Evolutionary conservation across 2,113 vertebrate species (phyloP).

Genomic region (Asarcornis scutulata): DNA sequence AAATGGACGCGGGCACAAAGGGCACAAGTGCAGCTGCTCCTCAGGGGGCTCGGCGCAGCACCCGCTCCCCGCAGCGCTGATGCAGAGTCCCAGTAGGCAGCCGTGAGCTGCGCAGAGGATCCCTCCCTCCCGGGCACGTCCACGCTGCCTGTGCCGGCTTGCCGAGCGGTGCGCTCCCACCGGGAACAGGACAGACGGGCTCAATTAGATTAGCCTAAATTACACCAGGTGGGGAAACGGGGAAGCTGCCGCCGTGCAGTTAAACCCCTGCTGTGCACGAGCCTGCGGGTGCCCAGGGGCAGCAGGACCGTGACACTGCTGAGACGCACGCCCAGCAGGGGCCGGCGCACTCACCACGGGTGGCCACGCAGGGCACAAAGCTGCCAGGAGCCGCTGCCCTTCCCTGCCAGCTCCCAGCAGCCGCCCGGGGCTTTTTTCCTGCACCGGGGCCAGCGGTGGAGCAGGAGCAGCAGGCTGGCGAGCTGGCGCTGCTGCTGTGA

Average conservation of each 20-base stretch:
- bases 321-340: fast-evolving
- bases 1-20: background rate
- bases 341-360: background rate
- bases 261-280: background rate
- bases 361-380: background rate
- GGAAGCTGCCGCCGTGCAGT: fast-evolving
- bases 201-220: background rate
- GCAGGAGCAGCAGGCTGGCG: too few species aligned
- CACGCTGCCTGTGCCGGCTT: background rate
- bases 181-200: background rate
- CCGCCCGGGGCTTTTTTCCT: too few species aligned
- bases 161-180: background rate
- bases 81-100: background rate
- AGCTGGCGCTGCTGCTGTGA: too few species aligned
- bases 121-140: background rate
- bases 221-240: fast-evolving
- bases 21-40: background rate
- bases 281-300: background rate
- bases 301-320: background rate
- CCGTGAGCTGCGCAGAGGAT: background rate
- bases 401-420: background rate
- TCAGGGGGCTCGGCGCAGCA: background rate
- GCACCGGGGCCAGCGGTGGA: too few species aligned
- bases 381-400: background rate
- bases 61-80: background rate